Base-by-base conservation (phyloP, 2,888 invertebrate genomes). In the Craniophora ligustri region DNA sequence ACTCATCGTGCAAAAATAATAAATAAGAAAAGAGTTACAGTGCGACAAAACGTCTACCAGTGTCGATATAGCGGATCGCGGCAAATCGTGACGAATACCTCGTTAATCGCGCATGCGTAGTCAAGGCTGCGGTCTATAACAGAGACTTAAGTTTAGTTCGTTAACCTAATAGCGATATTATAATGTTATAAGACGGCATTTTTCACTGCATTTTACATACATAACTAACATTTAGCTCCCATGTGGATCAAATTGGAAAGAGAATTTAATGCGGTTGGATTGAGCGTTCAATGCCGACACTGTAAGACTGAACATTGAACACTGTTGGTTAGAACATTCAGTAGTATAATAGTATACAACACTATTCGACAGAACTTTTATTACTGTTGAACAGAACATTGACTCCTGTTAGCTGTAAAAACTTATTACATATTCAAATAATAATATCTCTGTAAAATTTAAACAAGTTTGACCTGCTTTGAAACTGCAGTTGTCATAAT, bases 401-500 rank as follows among this genome's bases (percentile, higher is more conserved):
- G n/a, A n/a, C n/a, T n/a, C n/a, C n/a, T n/a, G n/a, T n/a, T n/a
- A n/a, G n/a, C n/a, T n/a, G n/a, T n/a, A n/a, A n/a, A n/a, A n/a
- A n/a, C n/a, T n/a, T n/a, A n/a, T n/a, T n/a, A n/a, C n/a, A n/a
- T n/a, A 23, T 4, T 23, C 8, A 2, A 2, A 8, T 11, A 55
- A 55, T 41, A 28, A 55, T 21, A 23, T 40, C n/a, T n/a, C 39
- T 28, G 21, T 39, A 58, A 51, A 58, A 65, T 51, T 46, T 14
- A 14, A 44, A 26, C 8, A 19, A 34, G 32, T 41, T 46, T 50
- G 57, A 63, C 59, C 57, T 10, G 40, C 30, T 57, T 67, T 23
- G 10, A 30, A 23, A 79, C 68, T 81, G 81, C 82, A 81, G 76
- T 77, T 65, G 71, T 72, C 82, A 82, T 85, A 84, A 82, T 85